Evolutionary conservation across 2,113 vertebrate genomes (phyloP), one percentile per base, ranked within the genome.

Genomic region (Cryptoleucopteryx plumbea): DNA sequence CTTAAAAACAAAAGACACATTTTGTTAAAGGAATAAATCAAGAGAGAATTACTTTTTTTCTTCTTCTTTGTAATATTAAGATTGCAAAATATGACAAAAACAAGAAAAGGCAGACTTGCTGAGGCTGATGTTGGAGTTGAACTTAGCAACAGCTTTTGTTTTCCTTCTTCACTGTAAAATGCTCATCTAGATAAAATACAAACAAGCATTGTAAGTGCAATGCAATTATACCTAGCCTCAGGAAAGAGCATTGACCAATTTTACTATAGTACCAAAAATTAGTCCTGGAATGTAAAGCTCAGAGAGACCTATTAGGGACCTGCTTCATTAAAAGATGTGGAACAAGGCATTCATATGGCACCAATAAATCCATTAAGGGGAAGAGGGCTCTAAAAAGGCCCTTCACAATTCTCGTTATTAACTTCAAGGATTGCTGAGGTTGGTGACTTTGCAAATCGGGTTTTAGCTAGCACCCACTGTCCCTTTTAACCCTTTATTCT

Each of bases 191-290:
- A 94, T 86, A 94, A 96, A 98, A 77, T 55, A 73, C 81, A 96
- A 90, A 73, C 62, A 96, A 61, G 53, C 52, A 45, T 53, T 85
- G 18, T 82, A 79, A 97, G 94, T 91, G 68, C 88, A 94, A 66
- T 94, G 95, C 94, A 97, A 86, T 98, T 98, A 96, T 80, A 97
- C 40, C 68, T 96, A 86, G 96, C 97, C 94, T 96, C 77, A 86
- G 96, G 96, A 97, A 97, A 95, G 68, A 93, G 70, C 88, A 85
- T 3, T 85, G 90, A 95, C 83, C 91, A 93, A 65, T 93, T 94
- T 96, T 96, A 94, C 97, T 95, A 75, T 78, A 78, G 88, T 96
- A 74, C 91, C 77, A 85, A 97, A 97, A 92, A 96, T 96, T 90
- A 90, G 86, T 86, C 72, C 80, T 95, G 94, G 94, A 97, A 93